phyloP scores from a whole-genome alignment of 1,140 invertebrate species.

The Octopus sinensis region DNA sequence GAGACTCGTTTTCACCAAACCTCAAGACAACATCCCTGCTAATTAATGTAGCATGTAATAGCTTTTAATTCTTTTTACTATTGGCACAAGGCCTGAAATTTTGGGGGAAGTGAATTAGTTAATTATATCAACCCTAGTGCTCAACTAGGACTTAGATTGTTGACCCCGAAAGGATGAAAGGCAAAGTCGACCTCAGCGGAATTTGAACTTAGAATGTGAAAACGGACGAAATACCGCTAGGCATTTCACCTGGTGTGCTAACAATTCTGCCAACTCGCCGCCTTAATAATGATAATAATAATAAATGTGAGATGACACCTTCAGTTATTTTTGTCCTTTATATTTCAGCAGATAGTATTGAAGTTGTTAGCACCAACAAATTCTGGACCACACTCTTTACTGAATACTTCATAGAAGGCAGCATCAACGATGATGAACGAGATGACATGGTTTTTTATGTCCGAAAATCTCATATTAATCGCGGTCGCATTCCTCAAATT shows the following conservation, averaged over 20 bases:
- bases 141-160: neutral
- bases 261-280: neutral
- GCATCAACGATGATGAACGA: conserved; percentile 68
- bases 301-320: neutral
- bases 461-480: conserved; percentile 67
- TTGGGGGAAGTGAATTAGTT: too few species aligned
- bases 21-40: too few species aligned
- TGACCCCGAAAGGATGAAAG: neutral
- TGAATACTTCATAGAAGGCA: conserved; percentile 84
- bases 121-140: too few species aligned
- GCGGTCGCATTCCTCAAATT: conserved; percentile 8
- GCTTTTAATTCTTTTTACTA: too few species aligned
- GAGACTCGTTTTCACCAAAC: too few species aligned
- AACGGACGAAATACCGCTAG: neutral
- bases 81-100: too few species aligned
- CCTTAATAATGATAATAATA: neutral
- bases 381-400: conserved; percentile 97
- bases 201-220: neutral
- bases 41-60: too few species aligned
- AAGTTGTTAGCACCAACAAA: conserved; percentile 29
- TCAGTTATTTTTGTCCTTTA: conserved; percentile 4
- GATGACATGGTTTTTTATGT: conserved; percentile 96
- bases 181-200: neutral
- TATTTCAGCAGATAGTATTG: conserved; percentile 48
- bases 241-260: neutral